These are phyloP conservation scores for Gavia stellata DNA, from an alignment of 2,113 vertebrate genomes.

Conservation along the genomic window DNA sequence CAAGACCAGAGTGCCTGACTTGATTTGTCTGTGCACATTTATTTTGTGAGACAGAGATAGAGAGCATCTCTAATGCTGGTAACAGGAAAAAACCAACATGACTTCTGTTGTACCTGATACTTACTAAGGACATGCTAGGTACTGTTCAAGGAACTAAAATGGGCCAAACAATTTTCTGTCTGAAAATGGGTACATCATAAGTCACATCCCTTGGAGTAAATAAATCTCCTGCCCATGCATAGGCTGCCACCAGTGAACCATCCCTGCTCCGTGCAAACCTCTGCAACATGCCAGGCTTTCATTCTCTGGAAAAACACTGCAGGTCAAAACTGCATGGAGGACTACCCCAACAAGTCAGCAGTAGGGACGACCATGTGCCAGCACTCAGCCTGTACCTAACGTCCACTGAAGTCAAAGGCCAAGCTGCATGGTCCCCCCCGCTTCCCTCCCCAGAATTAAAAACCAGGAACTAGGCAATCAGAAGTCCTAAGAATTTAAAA, in stretches of 20 bases:
- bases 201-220: not conserved
- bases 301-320: not conserved
- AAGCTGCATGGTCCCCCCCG: not conserved
- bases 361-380: not conserved
- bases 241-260: not conserved
- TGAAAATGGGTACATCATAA: not conserved
- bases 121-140: not conserved
- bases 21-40: not conserved
- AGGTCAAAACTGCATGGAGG: not conserved
- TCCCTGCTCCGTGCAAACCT: rapidly evolving
- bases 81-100: not conserved
- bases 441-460: not conserved
- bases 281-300: not conserved
- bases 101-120: not conserved
- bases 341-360: not conserved
- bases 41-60: not conserved
- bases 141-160: not conserved
- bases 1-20: not conserved
- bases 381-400: not conserved
- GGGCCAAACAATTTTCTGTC: not conserved
- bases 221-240: not conserved
- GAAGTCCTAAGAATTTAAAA: not conserved
- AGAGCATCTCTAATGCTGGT: not conserved
- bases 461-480: not conserved
- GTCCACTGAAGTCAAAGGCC: not conserved